Conservation (phyloP, 2,113 vertebrate species). For the Sceloporus undulatus region DNA sequence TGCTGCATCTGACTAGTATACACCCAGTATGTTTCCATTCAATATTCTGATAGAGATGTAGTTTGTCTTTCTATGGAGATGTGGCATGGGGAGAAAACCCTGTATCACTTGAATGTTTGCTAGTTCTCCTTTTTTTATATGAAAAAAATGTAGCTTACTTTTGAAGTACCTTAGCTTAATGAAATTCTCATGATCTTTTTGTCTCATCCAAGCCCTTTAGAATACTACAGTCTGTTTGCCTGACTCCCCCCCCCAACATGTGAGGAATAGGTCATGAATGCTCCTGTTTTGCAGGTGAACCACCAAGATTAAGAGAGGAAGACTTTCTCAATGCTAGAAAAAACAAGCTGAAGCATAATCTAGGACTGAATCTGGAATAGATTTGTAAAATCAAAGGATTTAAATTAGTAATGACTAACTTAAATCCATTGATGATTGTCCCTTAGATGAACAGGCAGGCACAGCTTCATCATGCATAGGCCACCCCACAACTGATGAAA, state of each 20-base stretch:
- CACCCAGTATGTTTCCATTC: neutral
- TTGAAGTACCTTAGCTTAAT: neutral
- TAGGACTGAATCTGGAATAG: neutral
- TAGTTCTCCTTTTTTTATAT: neutral
- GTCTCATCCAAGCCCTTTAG: too few relatives aligned
- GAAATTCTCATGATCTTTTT: too few relatives aligned
- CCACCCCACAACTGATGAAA: too few relatives aligned
- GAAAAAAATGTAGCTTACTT: neutral
- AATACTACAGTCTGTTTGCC: neutral
- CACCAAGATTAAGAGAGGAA: too few relatives aligned
- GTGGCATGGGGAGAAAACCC: neutral
- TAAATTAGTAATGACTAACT: neutral
- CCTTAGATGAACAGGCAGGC: too few relatives aligned
- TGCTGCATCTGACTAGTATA: neutral
- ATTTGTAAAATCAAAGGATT: neutral
- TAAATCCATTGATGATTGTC: neutral
- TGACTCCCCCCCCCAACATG: neutral
- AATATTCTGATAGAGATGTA: neutral
- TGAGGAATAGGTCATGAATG: neutral
- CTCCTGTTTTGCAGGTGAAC: neutral
- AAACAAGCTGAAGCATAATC: neutral
- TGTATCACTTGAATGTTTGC: neutral
- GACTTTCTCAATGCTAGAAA: neutral
- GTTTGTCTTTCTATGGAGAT: neutral
- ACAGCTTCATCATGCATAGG: too few relatives aligned